A percentile compares a stretch with the other conserved stretches of the same genome.
These are phyloP conservation scores for Gonioctena quinquepunctata DNA, from an alignment of 1,140 invertebrate genomes.

Conservation along the genomic window DNA sequence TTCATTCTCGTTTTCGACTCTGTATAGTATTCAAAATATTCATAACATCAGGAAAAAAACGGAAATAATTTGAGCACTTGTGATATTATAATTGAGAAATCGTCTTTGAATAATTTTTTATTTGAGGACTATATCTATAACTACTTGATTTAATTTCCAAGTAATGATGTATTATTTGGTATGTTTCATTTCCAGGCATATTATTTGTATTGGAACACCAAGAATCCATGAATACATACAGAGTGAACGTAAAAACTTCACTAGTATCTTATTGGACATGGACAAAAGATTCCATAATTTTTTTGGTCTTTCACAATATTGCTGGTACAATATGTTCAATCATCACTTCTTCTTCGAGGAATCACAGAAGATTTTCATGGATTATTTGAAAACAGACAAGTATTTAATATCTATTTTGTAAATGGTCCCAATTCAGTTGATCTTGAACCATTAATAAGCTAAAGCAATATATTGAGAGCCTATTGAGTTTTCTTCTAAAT, in stretches of 20 bases:
- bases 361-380: slow-evolving; percentile 42
- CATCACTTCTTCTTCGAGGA: slow-evolving; percentile 78
- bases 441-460: too few relatives aligned
- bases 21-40: neutral
- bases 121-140: neutral
- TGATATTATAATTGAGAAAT: too few relatives aligned
- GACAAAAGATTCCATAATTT: slow-evolving; percentile 76
- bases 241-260: slow-evolving; percentile 58
- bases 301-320: slow-evolving; percentile 68
- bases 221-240: slow-evolving; percentile 72
- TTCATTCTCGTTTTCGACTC: neutral
- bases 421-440: too few relatives aligned
- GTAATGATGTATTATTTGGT: slow-evolving; percentile 4
- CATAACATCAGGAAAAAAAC: neutral
- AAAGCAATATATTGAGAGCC: too few relatives aligned
- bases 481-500: too few relatives aligned
- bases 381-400: slow-evolving; percentile 33
- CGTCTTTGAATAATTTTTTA: neutral
- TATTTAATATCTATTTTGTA: too few relatives aligned
- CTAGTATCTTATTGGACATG: slow-evolving; percentile 75
- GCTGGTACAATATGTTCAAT: slow-evolving; percentile 89
- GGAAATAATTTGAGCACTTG: too few relatives aligned
- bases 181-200: slow-evolving; percentile 59
- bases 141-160: neutral
- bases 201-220: slow-evolving; percentile 80